Percentiles rank a stretch among this genome's conserved stretches.
phyloP scores from a whole-genome alignment of 2,113 vertebrate genomes.

The Rhinoptilus africanus region DNA sequence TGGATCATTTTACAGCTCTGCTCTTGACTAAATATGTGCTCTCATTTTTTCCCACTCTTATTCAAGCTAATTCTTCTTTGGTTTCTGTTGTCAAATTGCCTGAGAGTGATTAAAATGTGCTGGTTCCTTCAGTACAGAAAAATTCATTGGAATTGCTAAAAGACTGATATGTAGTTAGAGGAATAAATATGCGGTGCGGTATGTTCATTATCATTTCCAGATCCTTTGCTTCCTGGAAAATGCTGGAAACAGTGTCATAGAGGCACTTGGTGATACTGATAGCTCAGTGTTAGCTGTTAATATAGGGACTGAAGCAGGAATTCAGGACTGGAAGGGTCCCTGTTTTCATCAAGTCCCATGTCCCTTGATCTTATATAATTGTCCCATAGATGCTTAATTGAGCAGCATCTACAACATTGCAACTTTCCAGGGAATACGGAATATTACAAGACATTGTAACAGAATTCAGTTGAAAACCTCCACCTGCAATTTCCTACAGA shows the following conservation, averaged over 20 bases:
- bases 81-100: neutral
- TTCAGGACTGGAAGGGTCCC: neutral
- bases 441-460: neutral
- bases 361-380: neutral
- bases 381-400: neutral
- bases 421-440: neutral
- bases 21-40: neutral
- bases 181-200: neutral
- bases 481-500: neutral
- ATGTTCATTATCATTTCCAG: neutral
- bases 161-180: neutral
- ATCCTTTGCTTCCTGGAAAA: neutral
- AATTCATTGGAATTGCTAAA: neutral
- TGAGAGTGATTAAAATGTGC: neutral
- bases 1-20: neutral
- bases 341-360: neutral
- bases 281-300: neutral
- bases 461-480: neutral
- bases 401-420: neutral
- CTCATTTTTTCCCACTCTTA: neutral
- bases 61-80: neutral
- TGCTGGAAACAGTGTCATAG: neutral
- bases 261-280: neutral
- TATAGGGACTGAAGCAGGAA: neutral
- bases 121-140: neutral